Conservation (phyloP, 1,140 invertebrate genomes). For the Ctenoplectra terminalis region DNA sequence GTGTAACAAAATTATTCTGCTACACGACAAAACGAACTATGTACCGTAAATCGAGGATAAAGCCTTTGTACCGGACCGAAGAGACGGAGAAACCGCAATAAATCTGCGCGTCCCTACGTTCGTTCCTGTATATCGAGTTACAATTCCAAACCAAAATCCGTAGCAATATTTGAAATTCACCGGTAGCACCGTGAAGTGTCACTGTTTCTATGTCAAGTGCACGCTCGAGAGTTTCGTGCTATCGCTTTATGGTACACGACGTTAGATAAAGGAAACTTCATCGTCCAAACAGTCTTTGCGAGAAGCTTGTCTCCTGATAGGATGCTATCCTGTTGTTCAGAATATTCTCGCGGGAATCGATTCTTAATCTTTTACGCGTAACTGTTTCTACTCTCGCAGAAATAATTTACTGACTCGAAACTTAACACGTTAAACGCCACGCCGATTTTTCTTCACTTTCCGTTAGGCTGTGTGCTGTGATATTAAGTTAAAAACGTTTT, state of each 20-base stretch:
- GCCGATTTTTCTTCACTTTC: too few species aligned
- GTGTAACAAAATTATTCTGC: neutral
- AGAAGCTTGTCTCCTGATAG: neutral
- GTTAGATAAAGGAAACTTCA: conserved; percentile 5
- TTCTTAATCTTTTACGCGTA: neutral
- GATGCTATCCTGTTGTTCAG: neutral
- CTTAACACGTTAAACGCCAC: too few species aligned
- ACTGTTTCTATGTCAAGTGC: conserved; percentile 19
- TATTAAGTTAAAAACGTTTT: too few species aligned
- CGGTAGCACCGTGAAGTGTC: neutral
- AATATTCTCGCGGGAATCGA: too few species aligned
- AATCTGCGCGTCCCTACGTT: neutral
- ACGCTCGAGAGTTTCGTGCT: neutral
- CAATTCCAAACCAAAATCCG: neutral
- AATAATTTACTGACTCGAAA: too few species aligned
- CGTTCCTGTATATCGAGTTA: neutral
- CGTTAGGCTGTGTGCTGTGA: too few species aligned
- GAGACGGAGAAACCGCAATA: conserved; percentile 21
- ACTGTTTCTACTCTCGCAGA: too few species aligned
- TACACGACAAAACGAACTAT: neutral
- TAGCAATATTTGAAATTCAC: conserved; percentile 12
- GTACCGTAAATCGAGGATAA: conserved; percentile 1
- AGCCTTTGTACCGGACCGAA: neutral
- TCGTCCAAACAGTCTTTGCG: neutral
- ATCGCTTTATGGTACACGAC: neutral